Conservation (phyloP, 2,888 invertebrate genomes). For the Meiosimyza platycephala region DNA sequence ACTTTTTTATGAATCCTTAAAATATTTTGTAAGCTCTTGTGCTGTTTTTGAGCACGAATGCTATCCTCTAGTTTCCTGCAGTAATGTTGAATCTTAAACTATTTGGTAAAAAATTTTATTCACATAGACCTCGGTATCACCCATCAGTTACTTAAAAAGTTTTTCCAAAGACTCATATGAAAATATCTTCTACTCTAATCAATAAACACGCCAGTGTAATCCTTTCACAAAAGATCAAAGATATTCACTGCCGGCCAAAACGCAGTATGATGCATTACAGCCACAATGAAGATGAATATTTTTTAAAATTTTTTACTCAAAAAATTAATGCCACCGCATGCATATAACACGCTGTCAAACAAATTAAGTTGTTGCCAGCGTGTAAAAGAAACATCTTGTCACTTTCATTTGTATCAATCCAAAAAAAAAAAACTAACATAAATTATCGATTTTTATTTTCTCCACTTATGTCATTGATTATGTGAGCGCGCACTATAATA, state of each 20-base stretch:
- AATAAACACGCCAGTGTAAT: not conserved
- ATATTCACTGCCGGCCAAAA: not conserved
- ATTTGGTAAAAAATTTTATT: too few relatives aligned
- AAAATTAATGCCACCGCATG: not conserved
- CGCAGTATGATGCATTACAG: too few relatives aligned
- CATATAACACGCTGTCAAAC: not conserved
- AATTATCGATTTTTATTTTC: not conserved
- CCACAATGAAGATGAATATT: too few relatives aligned
- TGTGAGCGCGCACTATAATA: not conserved
- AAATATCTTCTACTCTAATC: not conserved
- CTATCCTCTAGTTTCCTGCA: too few relatives aligned
- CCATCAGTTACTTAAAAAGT: too few relatives aligned
- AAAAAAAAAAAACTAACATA: not conserved
- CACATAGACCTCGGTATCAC: too few relatives aligned
- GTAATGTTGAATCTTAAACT: too few relatives aligned
- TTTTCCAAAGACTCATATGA: too few relatives aligned
- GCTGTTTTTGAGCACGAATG: too few relatives aligned
- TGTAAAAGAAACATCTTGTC: not conserved
- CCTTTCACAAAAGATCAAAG: not conserved
- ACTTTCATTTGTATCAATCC: not conserved
- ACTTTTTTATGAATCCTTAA: too few relatives aligned
- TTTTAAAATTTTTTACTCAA: not conserved
- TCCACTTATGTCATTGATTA: not conserved
- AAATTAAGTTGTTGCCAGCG: not conserved
- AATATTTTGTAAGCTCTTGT: not conserved